Conservation (phyloP, 2,888 invertebrate genomes). For the Eugnorisma glareosa region DNA sequence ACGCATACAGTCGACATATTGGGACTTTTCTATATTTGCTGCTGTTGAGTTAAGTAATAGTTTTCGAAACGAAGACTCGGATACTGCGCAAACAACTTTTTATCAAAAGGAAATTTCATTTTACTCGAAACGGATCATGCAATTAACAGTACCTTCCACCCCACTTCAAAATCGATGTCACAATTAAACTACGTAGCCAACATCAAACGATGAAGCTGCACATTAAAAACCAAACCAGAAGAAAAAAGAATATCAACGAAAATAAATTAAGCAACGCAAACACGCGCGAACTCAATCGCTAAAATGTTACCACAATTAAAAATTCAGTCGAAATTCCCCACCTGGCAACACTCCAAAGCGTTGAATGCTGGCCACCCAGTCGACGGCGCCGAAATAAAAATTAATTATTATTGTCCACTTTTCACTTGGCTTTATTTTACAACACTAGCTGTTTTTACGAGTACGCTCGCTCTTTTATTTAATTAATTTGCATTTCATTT, state of each 20-base stretch:
- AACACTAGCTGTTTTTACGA: constrained; percentile 54
- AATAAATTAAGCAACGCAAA: constrained; percentile 65
- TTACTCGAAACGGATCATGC: background rate
- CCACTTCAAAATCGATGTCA: background rate
- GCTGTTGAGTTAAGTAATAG: background rate
- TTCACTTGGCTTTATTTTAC: constrained; percentile 62
- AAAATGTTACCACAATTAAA: constrained; percentile 73
- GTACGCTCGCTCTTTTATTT: constrained; percentile 52
- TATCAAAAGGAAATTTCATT: background rate
- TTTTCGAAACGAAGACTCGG: background rate
- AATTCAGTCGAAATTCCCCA: constrained; percentile 64
- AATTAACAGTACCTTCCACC: background rate
- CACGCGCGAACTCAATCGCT: constrained; percentile 68
- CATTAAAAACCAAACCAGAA: constrained; percentile 25
- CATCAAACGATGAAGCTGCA: constrained; percentile 29
- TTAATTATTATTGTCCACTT: constrained; percentile 70
- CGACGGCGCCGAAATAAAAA: constrained; percentile 70
- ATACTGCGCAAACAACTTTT: background rate
- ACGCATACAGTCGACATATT: background rate
- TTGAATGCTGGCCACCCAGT: constrained; percentile 65
- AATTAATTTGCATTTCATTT: constrained; percentile 59
- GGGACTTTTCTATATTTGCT: background rate
- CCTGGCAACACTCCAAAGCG: constrained; percentile 73
- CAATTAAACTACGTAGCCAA: constrained; percentile 8
- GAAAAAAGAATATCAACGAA: constrained; percentile 34